Evolutionary conservation across 2,113 vertebrate species (phyloP), one percentile per base, ranked within the genome.

Genomic region (Loxodonta africana): DNA sequence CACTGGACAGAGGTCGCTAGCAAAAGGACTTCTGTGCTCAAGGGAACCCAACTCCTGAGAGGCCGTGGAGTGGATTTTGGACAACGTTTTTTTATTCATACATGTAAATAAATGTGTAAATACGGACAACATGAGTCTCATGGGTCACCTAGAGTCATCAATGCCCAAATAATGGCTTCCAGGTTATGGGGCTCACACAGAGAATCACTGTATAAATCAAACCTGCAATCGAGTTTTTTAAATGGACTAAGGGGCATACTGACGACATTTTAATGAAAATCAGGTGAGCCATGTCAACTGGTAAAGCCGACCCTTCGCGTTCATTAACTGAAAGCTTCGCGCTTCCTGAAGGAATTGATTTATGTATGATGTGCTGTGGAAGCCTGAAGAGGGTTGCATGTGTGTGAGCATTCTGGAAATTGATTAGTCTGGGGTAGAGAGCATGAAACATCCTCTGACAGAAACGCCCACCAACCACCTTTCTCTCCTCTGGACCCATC

Each of bases 321-420:
- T 73, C 73, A 21, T 37, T 51, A 26, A 11, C 41, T 25, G 83
- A 89, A 82, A 77, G 11, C 5, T 23, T 80, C 3, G 15, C 63
- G 69, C 23, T 71, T 73, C 57, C 46, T 63, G 37, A n/a, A 67
- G 46, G 37, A 67, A 67, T 5, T 51, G 71, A 57, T 60, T 67
- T 28, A 26, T 1, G 48, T 51, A 3, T 0, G 0, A 0, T 46
- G 5, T 7, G 10, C 69, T 9, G 1, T 76, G 48, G 85, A 67
- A 90, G 37, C 69, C 78, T 78, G 63, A 12, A 60, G 83, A 51
- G 20, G 26, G 51, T 73, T 57, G n/a, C 8, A 7, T 2, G 8
- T 5, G 0, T 20, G 41, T 26, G 6, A 74, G 30, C 37, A 4
- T 83, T 63, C 51, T 67, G 85, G 62, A 83, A 51, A 46, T 5